Evolutionary conservation across 2,797 vertebrate genomes (phyloP), one percentile per base, ranked within the genome.

Genomic region (Phoeniculus purpureus): DNA sequence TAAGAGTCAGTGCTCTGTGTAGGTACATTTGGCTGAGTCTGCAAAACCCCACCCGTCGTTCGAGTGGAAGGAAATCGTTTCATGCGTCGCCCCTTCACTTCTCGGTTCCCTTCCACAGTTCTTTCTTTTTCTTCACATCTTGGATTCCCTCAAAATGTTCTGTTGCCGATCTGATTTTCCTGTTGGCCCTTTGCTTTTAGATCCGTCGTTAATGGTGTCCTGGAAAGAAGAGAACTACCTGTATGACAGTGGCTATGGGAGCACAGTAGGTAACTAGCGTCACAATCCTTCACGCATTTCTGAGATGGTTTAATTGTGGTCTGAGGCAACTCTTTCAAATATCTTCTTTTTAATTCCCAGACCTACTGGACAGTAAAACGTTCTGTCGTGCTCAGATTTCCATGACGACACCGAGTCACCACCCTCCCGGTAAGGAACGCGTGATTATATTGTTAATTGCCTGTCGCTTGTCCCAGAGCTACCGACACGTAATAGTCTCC

Each of bases 141-240:
- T 17, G 56, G 62, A 64, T 80, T 85, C 26, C 10, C 22, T 94
- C 14, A 66, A 85, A 71, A 21, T 1, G 2, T 58, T 59, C 17
- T 55, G 75, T 65, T 51, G 31, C 9, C 62, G 64, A 74, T 56
- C n/a, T 14, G 22, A 29, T 92, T 90, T 89, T 91, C 50, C 11
- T 73, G 55, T 88, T 67, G 23, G 19, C 81, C 55, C 43, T 87
- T 96, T 81, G 29, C 56, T 68, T 92, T 89, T 80, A 98, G 98
- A 98, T 87, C 96, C 97, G 0, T 96, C 97, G 1, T 77, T 97
- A 89, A 97, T 98, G 96, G 94, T 96, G 37, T 95, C 97, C 73
- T 98, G 98, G 98, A 98, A 98, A 95, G 98, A 98, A 81, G 97
- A 98, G 3, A 97, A 97, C 85, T 98, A 97, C 90, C 94, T 97